A percentile compares a stretch with the other conserved stretches of the same genome.
These are phyloP conservation scores for Stenodera caucasica DNA, from an alignment of 2,888 invertebrate species.

Conservation along the genomic window DNA sequence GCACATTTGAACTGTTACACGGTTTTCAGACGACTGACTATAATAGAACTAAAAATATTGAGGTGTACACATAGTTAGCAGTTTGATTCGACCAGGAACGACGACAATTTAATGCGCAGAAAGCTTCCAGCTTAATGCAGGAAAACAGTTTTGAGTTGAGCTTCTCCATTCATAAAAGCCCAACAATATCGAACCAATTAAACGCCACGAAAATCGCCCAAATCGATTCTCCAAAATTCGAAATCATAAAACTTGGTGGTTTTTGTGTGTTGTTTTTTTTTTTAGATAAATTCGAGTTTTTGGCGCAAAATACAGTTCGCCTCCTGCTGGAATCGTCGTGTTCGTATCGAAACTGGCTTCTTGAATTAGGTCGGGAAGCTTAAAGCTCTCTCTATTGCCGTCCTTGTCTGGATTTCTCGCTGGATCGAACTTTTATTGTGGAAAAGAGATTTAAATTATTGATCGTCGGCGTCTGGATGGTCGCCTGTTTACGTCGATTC, in stretches of 20 bases:
- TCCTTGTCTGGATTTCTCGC: background rate
- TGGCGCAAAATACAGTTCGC: background rate
- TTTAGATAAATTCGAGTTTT: too few species aligned
- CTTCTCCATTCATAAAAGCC: constrained; percentile 9
- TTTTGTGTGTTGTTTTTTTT: too few species aligned
- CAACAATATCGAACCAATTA: too few species aligned
- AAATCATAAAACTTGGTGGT: too few species aligned
- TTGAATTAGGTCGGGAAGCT: constrained; percentile 24
- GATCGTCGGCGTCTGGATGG: constrained; percentile 8
- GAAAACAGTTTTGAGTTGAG: constrained; percentile 17
- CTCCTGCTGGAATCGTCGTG: background rate
- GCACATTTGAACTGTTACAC: constrained; percentile 21
- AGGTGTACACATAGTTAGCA: constrained; percentile 30
- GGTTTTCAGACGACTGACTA: constrained; percentile 33
- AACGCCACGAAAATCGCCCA: too few species aligned
- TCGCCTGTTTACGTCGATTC: constrained; percentile 23
- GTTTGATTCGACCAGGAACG: constrained; percentile 15
- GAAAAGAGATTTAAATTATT: constrained; percentile 8
- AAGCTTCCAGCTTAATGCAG: constrained; percentile 3
- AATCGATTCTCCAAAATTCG: too few species aligned
- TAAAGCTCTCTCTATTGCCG: constrained; percentile 16
- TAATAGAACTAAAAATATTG: constrained; percentile 30
- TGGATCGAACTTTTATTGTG: constrained; percentile 1
- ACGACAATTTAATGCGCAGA: background rate
- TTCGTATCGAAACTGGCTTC: constrained; percentile 30